Evolutionary conservation across 2,888 invertebrate species (phyloP).

Genomic region (Hirtodrosophila duncani): DNA sequence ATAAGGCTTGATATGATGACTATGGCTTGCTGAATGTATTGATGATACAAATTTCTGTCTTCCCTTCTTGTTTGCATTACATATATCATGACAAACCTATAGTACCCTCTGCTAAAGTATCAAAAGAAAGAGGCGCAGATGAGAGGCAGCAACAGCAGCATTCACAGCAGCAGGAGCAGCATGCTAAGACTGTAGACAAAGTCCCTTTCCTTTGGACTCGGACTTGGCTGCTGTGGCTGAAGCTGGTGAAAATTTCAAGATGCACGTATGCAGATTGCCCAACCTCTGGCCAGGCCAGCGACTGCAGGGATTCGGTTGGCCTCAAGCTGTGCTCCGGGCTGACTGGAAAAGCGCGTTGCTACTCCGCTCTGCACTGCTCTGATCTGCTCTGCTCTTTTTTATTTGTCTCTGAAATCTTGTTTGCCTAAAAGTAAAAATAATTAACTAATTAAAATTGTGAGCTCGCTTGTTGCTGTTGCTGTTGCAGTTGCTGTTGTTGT

Average conservation of each 20-base stretch:
- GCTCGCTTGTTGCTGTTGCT: conserved; percentile 44
- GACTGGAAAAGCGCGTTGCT: conserved; percentile 14
- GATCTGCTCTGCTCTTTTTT: conserved; percentile 29
- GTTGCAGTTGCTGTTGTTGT: conserved; percentile 8
- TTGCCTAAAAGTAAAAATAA: conserved; percentile 73
- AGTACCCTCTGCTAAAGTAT: no score
- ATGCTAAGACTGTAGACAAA: no score
- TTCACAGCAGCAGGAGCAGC: no score
- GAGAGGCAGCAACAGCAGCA: no score
- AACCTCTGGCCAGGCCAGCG: conserved; percentile 41
- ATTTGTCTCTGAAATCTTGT: conserved; percentile 71
- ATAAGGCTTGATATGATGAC: no score
- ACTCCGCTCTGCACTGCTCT: background rate
- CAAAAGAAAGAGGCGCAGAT: no score
- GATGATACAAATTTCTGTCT: no score
- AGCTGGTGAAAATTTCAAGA: conserved; percentile 41
- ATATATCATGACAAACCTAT: no score
- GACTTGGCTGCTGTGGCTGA: conserved; percentile 18
- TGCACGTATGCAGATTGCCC: conserved; percentile 73
- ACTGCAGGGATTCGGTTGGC: conserved; percentile 13
- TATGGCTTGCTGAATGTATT: no score
- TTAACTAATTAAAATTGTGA: conserved; percentile 74
- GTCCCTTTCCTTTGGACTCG: no score
- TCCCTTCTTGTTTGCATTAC: no score
- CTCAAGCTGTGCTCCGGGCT: conserved; percentile 27